These are phyloP conservation scores for Saccostrea glomerata DNA, from an alignment of 1,140 invertebrate genomes.

Conservation along the genomic window DNA sequence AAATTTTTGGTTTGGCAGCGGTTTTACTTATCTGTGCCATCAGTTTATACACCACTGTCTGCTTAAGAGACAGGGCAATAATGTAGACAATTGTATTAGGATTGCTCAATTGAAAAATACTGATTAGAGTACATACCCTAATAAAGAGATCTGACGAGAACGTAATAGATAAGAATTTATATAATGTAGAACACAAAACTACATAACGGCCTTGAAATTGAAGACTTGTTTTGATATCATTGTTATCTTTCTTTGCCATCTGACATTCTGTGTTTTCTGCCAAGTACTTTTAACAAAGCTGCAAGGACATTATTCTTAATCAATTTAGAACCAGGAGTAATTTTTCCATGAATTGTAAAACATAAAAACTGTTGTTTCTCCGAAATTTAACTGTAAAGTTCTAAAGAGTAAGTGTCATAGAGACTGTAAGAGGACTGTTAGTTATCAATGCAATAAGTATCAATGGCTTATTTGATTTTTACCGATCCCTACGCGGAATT, in stretches of 20 bases:
- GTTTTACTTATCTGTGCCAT: neutral
- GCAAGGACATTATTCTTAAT: neutral
- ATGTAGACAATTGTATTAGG: neutral
- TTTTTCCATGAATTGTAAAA: too few relatives aligned
- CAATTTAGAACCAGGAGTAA: too few relatives aligned
- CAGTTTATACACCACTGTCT: neutral
- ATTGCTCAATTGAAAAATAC: neutral
- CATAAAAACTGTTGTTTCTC: too few relatives aligned
- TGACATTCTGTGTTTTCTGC: neutral
- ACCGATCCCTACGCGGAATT: too few relatives aligned
- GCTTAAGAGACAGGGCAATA: neutral
- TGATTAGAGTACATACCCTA: neutral
- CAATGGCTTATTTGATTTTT: too few relatives aligned
- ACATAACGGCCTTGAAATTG: neutral
- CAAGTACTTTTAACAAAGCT: neutral
- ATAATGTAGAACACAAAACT: neutral
- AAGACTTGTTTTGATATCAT: neutral
- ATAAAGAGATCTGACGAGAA: neutral
- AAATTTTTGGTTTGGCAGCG: neutral
- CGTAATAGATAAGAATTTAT: neutral
- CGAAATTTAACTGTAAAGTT: too few relatives aligned
- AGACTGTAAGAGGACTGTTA: too few relatives aligned
- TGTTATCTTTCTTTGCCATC: neutral
- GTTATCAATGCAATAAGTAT: too few relatives aligned
- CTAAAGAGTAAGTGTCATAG: too few relatives aligned